These are phyloP conservation scores for Erpetoichthys calabaricus DNA, from an alignment of 2,797 vertebrate species.

Conservation along the genomic window DNA sequence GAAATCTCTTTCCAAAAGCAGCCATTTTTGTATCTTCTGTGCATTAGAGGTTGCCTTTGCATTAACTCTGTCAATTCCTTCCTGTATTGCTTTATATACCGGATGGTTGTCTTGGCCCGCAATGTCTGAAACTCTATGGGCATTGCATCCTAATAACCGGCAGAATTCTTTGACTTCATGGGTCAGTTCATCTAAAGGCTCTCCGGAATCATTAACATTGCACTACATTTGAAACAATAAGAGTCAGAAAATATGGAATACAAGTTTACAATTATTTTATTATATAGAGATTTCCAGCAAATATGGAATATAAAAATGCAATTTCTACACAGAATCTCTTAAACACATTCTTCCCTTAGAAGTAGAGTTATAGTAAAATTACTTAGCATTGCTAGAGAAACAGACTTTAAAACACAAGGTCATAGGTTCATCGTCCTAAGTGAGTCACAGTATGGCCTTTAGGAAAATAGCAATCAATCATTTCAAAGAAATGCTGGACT, in stretches of 20 bases:
- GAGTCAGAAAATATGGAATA: not conserved
- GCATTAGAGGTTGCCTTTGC: constrained; percentile 44
- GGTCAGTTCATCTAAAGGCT: constrained; percentile 46
- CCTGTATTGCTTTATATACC: constrained; percentile 48
- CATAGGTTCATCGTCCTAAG: no score
- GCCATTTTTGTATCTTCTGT: constrained; percentile 44
- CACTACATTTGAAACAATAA: constrained; percentile 30
- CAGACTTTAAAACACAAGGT: no score
- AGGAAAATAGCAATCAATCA: no score
- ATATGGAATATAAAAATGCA: no score
- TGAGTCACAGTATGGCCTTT: no score
- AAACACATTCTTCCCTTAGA: no score
- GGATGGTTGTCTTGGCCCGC: constrained; percentile 39
- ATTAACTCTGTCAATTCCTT: constrained; percentile 46
- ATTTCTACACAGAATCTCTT: no score
- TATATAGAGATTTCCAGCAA: no score
- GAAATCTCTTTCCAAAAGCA: constrained; percentile 30
- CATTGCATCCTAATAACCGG: constrained; percentile 15
- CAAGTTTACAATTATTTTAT: not conserved
- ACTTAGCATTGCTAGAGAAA: no score
- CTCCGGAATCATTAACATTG: constrained; percentile 38
- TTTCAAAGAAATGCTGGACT: no score
- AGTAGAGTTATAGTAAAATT: no score
- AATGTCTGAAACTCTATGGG: constrained; percentile 46
- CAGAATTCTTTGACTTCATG: constrained; percentile 39